These are phyloP conservation scores for Julus scandinavius DNA, from an alignment of 2,888 invertebrate species.

Conservation along the genomic window DNA sequence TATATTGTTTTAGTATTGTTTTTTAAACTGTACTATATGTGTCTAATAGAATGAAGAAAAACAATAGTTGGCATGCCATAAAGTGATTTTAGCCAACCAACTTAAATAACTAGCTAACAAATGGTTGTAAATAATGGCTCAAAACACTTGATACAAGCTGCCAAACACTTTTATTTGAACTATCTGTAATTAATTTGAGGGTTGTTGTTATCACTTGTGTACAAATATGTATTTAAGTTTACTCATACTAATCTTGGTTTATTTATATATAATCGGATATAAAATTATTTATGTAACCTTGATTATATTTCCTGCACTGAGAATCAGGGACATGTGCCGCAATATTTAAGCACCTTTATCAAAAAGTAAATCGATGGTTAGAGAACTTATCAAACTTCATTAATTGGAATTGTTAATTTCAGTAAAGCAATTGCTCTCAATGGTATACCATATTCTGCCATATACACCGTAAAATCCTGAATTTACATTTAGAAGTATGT, in stretches of 20 bases:
- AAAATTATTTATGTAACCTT: background rate
- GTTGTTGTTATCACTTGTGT: background rate
- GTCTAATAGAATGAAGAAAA: background rate
- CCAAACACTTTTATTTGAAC: background rate
- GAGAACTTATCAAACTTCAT: background rate
- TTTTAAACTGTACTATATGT: background rate
- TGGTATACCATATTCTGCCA: background rate
- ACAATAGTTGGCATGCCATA: background rate
- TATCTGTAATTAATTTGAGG: background rate
- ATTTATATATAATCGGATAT: background rate
- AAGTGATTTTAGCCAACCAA: background rate
- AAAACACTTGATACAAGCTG: background rate
- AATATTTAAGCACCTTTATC: background rate
- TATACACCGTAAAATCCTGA: background rate
- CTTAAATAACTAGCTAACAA: background rate
- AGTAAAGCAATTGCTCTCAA: background rate
- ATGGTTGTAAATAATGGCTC: conserved; percentile 2
- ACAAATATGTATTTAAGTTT: background rate
- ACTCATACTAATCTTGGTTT: background rate
- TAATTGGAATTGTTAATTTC: background rate
- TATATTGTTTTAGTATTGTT: background rate
- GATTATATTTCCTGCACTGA: background rate
- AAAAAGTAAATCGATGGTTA: background rate
- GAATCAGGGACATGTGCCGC: background rate
- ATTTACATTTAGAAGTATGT: background rate